Evolutionary conservation across 2,797 vertebrate genomes (phyloP).

Genomic region (Smutsia gigantea): DNA sequence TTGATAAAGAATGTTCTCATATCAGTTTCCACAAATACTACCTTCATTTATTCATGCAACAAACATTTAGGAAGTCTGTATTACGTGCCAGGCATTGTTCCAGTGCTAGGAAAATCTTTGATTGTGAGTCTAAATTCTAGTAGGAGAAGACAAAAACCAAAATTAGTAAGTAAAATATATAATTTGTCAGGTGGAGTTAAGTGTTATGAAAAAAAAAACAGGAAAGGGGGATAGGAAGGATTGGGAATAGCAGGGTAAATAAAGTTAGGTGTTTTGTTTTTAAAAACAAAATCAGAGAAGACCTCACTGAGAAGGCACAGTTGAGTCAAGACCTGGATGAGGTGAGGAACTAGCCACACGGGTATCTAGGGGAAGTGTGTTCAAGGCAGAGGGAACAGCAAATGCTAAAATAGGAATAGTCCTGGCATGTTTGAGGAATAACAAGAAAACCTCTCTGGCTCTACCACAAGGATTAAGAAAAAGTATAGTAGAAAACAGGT

Average conservation of each 20-base stretch:
- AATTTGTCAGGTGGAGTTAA: neutral
- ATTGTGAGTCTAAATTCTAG: neutral
- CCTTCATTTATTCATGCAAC: slow-evolving; percentile 10
- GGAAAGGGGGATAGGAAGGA: neutral
- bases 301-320: neutral
- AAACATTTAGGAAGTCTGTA: neutral
- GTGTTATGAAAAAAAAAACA: neutral
- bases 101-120: neutral
- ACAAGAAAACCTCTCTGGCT: neutral
- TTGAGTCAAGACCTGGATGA: neutral
- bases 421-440: neutral
- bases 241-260: neutral
- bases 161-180: neutral
- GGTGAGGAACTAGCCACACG: neutral
- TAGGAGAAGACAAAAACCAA: neutral
- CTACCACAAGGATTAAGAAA: neutral
- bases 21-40: slow-evolving; percentile 6
- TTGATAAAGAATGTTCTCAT: slow-evolving; percentile 24
- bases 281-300: neutral
- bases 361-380: neutral
- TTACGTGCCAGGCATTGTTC: neutral
- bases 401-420: neutral
- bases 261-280: neutral
- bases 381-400: neutral
- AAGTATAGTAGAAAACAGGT: neutral